Conservation (phyloP, 2,113 vertebrate species). For the mouse (Mus musculus) region DNA sequence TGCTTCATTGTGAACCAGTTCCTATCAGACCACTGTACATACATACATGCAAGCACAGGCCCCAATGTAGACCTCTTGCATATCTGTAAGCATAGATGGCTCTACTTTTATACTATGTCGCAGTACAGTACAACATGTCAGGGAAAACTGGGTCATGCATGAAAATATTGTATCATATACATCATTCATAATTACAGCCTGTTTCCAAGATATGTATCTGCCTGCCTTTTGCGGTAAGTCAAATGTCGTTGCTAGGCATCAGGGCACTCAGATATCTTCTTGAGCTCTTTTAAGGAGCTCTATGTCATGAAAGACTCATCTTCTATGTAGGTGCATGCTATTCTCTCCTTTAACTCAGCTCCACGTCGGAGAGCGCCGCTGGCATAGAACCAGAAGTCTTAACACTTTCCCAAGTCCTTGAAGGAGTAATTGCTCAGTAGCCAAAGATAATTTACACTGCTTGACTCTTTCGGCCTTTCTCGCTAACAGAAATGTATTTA, state of each 20-base stretch:
- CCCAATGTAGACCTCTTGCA: not conserved
- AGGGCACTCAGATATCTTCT: not conserved
- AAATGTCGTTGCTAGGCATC: not conserved
- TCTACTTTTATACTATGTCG: not conserved
- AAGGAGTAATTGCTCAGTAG: conserved; percentile 66
- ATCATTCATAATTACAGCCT: conserved; percentile 16
- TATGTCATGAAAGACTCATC: not conserved
- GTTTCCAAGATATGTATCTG: conserved; percentile 22
- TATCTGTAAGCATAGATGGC: not conserved
- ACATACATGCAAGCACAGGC: not conserved
- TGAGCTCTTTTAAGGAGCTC: not conserved
- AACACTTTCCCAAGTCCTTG: conserved; percentile 68
- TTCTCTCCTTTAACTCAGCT: not conserved
- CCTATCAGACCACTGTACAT: not conserved
- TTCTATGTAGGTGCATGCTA: not conserved
- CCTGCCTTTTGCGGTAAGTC: not conserved
- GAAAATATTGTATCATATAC: not conserved
- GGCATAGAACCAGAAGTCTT: conserved; percentile 60
- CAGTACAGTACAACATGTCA: not conserved
- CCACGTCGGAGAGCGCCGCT: conserved; percentile 26
- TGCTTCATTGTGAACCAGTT: conserved; percentile 37
- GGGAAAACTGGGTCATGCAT: not conserved
- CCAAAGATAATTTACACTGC: conserved; percentile 72
- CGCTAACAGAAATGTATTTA: conserved; percentile 69
- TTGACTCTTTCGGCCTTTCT: conserved; percentile 67